A percentile compares a stretch with the other conserved stretches of the same genome.
phyloP scores from a whole-genome alignment of 2,113 vertebrate genomes.

The Pluvialis apricaria region DNA sequence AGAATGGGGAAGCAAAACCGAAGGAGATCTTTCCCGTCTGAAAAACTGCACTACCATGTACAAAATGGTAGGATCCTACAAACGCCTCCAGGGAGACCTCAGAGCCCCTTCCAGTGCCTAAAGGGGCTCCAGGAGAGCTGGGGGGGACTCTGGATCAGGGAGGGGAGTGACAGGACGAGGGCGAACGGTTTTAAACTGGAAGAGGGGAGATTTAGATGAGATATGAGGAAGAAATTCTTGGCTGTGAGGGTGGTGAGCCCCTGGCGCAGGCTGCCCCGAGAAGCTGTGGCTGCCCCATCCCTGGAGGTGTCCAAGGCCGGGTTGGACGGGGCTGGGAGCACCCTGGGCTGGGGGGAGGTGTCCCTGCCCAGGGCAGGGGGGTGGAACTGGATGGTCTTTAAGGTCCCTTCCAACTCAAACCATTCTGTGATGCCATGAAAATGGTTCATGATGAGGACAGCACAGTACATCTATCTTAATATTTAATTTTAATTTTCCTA shows the following conservation, averaged over 20 bases:
- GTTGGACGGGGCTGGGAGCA: background rate
- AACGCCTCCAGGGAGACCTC: too few species aligned
- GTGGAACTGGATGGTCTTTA: background rate
- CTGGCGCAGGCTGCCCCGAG: background rate
- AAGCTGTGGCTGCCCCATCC: too few species aligned
- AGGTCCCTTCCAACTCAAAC: background rate
- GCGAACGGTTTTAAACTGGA: background rate
- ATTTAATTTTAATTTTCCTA: background rate
- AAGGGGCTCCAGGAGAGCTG: too few species aligned
- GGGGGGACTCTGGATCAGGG: background rate
- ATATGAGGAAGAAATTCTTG: background rate
- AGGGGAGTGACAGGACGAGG: background rate
- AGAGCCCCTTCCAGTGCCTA: too few species aligned
- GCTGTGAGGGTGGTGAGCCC: background rate
- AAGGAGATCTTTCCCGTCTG: too few species aligned
- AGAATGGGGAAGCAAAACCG: too few species aligned
- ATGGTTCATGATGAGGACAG: background rate
- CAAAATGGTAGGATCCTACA: too few species aligned
- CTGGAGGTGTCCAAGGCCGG: background rate
- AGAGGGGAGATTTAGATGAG: background rate
- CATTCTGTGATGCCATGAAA: background rate
- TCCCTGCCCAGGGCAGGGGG: background rate
- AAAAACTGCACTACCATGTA: too few species aligned
- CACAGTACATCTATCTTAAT: background rate
- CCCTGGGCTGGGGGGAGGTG: background rate